phyloP scores from a whole-genome alignment of 2,888 invertebrate species.

The Ceramica pisi region DNA sequence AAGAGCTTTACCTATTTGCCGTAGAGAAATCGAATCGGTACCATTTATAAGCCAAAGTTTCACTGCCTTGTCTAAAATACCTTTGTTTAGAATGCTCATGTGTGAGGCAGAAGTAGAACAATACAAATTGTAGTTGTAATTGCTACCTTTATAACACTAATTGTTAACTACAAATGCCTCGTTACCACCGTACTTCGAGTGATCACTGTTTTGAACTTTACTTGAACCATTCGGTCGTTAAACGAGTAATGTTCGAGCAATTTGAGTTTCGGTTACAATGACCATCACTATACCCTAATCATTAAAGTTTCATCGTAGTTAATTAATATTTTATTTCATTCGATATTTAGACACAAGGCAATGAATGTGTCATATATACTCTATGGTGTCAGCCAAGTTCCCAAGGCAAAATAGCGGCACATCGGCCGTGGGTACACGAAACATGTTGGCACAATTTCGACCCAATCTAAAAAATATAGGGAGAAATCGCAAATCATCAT shows the following conservation, averaged over 20 bases:
- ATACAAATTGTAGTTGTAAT: constrained; percentile 17
- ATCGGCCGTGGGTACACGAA: too few relatives aligned
- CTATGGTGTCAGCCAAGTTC: neutral
- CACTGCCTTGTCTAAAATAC: too few relatives aligned
- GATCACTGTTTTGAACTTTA: constrained; percentile 36
- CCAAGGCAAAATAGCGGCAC: too few relatives aligned
- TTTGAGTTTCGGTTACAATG: constrained; percentile 32
- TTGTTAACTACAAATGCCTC: constrained; percentile 13
- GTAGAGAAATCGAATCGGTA: too few relatives aligned
- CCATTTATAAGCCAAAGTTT: too few relatives aligned
- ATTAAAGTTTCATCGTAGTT: constrained; percentile 32
- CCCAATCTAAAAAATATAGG: too few relatives aligned
- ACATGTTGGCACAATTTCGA: too few relatives aligned
- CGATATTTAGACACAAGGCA: constrained; percentile 7
- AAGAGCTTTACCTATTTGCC: too few relatives aligned
- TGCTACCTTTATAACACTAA: constrained; percentile 23
- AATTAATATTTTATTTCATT: constrained; percentile 27
- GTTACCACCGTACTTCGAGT: neutral
- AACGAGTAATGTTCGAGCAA: constrained; percentile 29
- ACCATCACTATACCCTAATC: constrained; percentile 12
- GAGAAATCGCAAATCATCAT: too few relatives aligned
- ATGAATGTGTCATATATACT: too few relatives aligned
- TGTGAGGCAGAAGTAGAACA: neutral
- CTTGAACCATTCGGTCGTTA: constrained; percentile 23
- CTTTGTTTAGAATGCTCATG: neutral